phyloP scores from a whole-genome alignment of 1,140 invertebrate genomes.

The Lethrus apterus region DNA sequence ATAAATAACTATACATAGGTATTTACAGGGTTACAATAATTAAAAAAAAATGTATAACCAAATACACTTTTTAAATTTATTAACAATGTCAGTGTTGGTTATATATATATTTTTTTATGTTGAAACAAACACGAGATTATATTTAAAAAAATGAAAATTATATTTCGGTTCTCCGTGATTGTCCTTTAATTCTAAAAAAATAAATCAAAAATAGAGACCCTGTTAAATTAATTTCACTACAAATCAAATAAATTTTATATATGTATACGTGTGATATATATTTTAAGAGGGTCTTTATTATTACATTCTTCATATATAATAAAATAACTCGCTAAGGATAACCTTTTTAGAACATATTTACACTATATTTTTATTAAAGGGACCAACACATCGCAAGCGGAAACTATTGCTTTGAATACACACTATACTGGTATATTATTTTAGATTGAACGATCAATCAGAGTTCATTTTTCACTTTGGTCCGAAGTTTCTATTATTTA shows the following conservation, averaged over 20 bases:
- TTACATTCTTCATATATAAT: conserved; percentile 12
- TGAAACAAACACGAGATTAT: neutral
- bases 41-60: neutral
- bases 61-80: neutral
- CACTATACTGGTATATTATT: conserved; percentile 21
- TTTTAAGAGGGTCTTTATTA: conserved; percentile 16
- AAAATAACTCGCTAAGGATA: conserved; percentile 14
- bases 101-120: neutral
- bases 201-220: conserved; percentile 10
- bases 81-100: neutral
- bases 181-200: conserved; percentile 12
- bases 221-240: conserved; percentile 1
- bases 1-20: conserved; percentile 41
- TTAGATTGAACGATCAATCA: conserved; percentile 13
- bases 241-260: conserved; percentile 6
- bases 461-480: conserved; percentile 32
- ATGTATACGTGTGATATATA: conserved; percentile 1
- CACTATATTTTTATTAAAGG: conserved; percentile 22
- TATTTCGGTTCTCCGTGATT: conserved; percentile 7
- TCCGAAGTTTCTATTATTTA: conserved; percentile 30
- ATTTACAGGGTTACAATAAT: conserved; percentile 33
- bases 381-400: conserved; percentile 34
- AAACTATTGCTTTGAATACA: conserved; percentile 39
- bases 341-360: conserved; percentile 22
- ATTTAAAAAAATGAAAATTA: neutral